Conservation (phyloP, 2,888 invertebrate species). For the Lycia hirtaria region DNA sequence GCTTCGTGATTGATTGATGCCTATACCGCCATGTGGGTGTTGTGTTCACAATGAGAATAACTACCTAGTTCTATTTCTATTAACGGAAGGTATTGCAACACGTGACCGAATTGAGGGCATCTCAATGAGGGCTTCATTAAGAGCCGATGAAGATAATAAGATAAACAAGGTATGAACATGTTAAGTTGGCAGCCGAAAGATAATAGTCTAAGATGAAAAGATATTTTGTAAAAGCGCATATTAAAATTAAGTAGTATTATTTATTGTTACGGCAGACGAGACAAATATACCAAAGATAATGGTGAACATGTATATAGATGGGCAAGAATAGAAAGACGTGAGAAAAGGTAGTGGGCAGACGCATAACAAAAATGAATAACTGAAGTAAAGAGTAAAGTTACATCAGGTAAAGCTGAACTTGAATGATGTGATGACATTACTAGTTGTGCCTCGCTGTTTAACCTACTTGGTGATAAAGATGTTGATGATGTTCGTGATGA, state of each 20-base stretch:
- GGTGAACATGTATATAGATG: too few species aligned
- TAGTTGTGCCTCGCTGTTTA: too few species aligned
- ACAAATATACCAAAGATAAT: too few species aligned
- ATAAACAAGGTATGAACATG: neutral
- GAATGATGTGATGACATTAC: too few species aligned
- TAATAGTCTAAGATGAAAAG: neutral
- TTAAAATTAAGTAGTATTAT: neutral
- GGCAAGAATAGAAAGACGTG: too few species aligned
- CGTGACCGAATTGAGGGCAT: constrained; percentile 22
- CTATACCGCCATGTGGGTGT: constrained; percentile 55
- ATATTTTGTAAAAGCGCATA: too few species aligned
- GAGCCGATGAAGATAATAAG: constrained; percentile 16
- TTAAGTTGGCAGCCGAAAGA: neutral
- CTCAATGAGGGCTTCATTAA: constrained; percentile 20
- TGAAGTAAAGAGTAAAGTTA: too few species aligned
- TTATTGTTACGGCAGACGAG: neutral
- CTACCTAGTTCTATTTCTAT: constrained; percentile 50
- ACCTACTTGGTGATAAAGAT: too few species aligned
- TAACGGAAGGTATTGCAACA: constrained; percentile 41
- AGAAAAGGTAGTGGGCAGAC: too few species aligned
- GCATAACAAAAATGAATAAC: too few species aligned
- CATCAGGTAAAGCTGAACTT: too few species aligned
- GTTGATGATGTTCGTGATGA: too few species aligned
- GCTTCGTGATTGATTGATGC: constrained; percentile 61
- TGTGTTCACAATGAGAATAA: constrained; percentile 43